phyloP scores from a whole-genome alignment of 2,888 invertebrate genomes.

The Archaeoteleia sp. region DNA sequence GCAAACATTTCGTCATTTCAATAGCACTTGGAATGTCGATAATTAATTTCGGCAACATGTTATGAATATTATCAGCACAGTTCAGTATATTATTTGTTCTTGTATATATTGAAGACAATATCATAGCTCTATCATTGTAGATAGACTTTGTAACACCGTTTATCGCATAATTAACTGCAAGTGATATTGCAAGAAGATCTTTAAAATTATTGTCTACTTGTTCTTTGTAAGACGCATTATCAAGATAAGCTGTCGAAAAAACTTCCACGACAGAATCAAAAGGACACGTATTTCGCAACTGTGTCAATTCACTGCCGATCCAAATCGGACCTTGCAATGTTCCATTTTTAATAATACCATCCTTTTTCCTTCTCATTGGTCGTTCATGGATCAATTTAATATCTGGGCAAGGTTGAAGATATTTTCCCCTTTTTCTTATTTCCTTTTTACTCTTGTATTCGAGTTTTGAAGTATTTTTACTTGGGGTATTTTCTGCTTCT shows the following conservation, averaged over 20 bases:
- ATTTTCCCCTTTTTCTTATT: conserved; percentile 10
- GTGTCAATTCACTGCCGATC: background rate
- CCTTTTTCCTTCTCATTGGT: conserved; percentile 3
- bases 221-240: conserved; percentile 1
- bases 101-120: background rate
- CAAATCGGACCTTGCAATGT: background rate
- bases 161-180: background rate
- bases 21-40: too few relatives aligned
- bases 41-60: background rate
- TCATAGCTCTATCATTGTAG: background rate
- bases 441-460: background rate
- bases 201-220: background rate
- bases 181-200: background rate
- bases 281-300: conserved; percentile 15
- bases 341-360: conserved; percentile 18
- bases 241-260: conserved; percentile 2
- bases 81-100: background rate
- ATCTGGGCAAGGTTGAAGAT: conserved; percentile 16
- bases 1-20: too few relatives aligned
- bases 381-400: conserved; percentile 11
- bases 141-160: background rate
- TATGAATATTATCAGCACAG: background rate
- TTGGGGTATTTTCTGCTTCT: conserved; percentile 4
- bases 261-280: conserved; percentile 22
- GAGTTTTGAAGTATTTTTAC: background rate